Conservation (phyloP, 2,888 invertebrate species). For the Heliconius aoede region DNA sequence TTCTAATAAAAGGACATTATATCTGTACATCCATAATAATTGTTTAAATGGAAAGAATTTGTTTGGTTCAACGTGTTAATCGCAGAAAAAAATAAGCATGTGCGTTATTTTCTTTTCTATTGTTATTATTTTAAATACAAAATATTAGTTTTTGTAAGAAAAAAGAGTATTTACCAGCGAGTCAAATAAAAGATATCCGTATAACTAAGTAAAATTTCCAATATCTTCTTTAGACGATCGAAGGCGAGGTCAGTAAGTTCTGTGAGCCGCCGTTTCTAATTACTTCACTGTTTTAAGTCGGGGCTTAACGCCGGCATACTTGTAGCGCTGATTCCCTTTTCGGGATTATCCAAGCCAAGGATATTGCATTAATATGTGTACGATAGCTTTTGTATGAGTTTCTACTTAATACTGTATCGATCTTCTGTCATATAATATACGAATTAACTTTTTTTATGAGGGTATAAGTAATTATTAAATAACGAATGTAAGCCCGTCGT, state of each 20-base stretch:
- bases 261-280: conserved; percentile 35
- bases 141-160: too few species aligned
- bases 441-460: too few species aligned
- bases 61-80: too few species aligned
- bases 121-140: too few species aligned
- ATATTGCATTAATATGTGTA: conserved; percentile 25
- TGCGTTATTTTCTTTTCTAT: too few species aligned
- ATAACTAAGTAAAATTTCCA: conserved; percentile 9
- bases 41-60: too few species aligned
- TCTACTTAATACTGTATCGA: not conserved
- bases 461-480: not conserved
- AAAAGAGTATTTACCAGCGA: too few species aligned
- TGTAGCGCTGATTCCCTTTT: conserved; percentile 33
- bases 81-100: too few species aligned
- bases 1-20: too few species aligned
- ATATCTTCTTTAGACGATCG: conserved; percentile 5
- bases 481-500: too few species aligned
- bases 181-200: not conserved
- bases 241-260: conserved; percentile 28
- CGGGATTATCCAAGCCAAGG: conserved; percentile 29
- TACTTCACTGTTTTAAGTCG: conserved; percentile 42
- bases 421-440: not conserved
- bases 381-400: conserved; percentile 1
- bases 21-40: too few species aligned
- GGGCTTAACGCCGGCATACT: conserved; percentile 38